Percentiles rank a stretch among this genome's conserved stretches.
Evolutionary conservation across 2,888 invertebrate species (phyloP).

Genomic region (Acrobeloides nanus): DNA sequence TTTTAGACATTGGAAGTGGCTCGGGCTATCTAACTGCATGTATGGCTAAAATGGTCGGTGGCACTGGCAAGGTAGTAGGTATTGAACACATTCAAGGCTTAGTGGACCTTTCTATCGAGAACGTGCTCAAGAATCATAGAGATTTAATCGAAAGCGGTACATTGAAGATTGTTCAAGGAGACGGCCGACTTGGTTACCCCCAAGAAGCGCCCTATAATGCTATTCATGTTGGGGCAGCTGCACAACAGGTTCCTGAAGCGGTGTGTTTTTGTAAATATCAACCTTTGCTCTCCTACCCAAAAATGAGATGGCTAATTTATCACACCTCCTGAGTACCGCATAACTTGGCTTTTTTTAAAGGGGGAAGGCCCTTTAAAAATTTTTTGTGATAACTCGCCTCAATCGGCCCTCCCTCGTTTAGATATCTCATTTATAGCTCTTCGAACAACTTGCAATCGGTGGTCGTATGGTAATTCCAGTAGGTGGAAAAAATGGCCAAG

Average conservation of each 20-base stretch:
- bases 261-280: constrained; percentile 42
- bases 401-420: too few relatives aligned
- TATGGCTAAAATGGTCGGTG: constrained; percentile 75
- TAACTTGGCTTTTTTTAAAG: constrained; percentile 7
- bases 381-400: too few relatives aligned
- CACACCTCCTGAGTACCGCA: too few relatives aligned
- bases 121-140: constrained; percentile 70
- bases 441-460: constrained; percentile 80
- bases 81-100: constrained; percentile 83
- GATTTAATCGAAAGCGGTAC: constrained; percentile 65
- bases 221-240: constrained; percentile 64
- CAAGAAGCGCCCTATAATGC: constrained; percentile 76
- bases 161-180: constrained; percentile 66
- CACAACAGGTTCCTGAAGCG: constrained; percentile 40
- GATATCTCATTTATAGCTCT: constrained; percentile 63
- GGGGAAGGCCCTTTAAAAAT: not conserved
- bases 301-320: too few relatives aligned
- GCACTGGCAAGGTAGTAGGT: constrained; percentile 68
- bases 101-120: constrained; percentile 68
- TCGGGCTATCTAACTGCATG: constrained; percentile 86
- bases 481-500: constrained; percentile 28
- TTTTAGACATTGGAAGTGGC: constrained; percentile 85
- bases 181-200: constrained; percentile 74
- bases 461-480: constrained; percentile 68
- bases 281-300: too few relatives aligned